Base-by-base conservation (phyloP, 2,888 invertebrate genomes). In the Oeneis ivallda region DNA sequence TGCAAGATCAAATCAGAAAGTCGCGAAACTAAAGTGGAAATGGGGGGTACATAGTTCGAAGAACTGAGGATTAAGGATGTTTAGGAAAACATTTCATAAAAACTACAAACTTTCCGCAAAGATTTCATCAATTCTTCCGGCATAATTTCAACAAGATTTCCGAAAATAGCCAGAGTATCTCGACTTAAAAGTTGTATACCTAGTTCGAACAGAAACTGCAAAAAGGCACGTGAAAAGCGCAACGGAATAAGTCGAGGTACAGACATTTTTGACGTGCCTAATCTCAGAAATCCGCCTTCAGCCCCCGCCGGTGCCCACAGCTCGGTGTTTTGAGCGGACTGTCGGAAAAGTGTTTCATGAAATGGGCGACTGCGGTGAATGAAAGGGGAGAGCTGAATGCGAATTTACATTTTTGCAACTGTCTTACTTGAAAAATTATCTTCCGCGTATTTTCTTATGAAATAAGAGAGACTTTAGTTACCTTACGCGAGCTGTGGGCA, bases 231-330 rank as follows among this genome's bases (percentile, higher is more conserved):
- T 49, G 37, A 45, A 47, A 47, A 13, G 74, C 75, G 78, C 73
- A 77, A 70, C 73, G 72, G 64, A 77, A 76, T 75, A 78, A 78
- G 79, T 78, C 75, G 74, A 72, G 73, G 74, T 77, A 79, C 80
- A 79, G 80, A 82, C 82, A 85, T 84, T 83, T 82, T 80, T 77
- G 79, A 84, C 82, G 84, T 85, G 83, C 80, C 81, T 86, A 86
- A 86, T 87, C 86, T 84, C 79, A 74, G 73, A 81, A 86, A 85
- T 85, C 85, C 82, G 75, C 75, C 75, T 71, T 71, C 75, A 79
- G 71, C 72, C 67, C 70, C 68, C 68, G 3, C 56, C 17, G 11
- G 19, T 64, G 64, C 68, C 68, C 70, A 68, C 72, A 70, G 67
- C 69, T 62, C 65, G 68, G 67, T 67, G 59, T 68, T 66, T 64